Evolutionary conservation across 2,113 vertebrate species (phyloP).

Genomic region (Pygoscelis adeliae): DNA sequence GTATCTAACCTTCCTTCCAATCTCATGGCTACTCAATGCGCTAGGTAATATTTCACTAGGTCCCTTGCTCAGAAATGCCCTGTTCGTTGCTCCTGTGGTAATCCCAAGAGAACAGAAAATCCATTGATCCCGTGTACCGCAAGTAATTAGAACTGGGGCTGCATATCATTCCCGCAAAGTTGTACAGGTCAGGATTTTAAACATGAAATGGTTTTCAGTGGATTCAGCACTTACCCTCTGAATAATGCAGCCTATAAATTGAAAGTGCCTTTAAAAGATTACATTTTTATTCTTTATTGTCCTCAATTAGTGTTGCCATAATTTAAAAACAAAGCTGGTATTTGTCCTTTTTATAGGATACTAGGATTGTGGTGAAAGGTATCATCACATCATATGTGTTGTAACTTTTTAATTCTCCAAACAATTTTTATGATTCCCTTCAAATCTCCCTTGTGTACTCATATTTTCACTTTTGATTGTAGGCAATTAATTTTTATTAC

Average conservation of each 20-base stretch:
- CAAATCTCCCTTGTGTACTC: slow-evolving; percentile 29
- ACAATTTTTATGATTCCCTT: slow-evolving; percentile 32
- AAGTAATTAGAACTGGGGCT: background rate
- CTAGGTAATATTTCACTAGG: background rate
- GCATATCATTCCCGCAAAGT: background rate
- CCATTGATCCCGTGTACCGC: background rate
- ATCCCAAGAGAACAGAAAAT: background rate
- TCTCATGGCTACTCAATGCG: background rate
- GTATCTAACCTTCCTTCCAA: background rate
- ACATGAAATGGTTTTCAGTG: background rate
- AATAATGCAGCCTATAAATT: slow-evolving; percentile 17
- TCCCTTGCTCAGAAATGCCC: background rate
- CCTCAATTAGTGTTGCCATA: slow-evolving; percentile 5
- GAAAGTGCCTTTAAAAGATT: slow-evolving; percentile 10
- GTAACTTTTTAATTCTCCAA: slow-evolving; percentile 27
- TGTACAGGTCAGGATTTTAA: background rate
- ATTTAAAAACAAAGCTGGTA: slow-evolving; percentile 35
- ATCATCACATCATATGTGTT: background rate
- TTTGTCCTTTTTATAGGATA: background rate
- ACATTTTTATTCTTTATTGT: background rate
- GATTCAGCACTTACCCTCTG: background rate
- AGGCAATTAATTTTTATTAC: slow-evolving; percentile 59
- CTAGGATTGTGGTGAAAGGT: background rate
- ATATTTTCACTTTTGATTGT: slow-evolving; percentile 42
- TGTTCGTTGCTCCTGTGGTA: background rate